Evolutionary conservation across 1,140 invertebrate species (phyloP).

Genomic region (Anastatus disparis): DNA sequence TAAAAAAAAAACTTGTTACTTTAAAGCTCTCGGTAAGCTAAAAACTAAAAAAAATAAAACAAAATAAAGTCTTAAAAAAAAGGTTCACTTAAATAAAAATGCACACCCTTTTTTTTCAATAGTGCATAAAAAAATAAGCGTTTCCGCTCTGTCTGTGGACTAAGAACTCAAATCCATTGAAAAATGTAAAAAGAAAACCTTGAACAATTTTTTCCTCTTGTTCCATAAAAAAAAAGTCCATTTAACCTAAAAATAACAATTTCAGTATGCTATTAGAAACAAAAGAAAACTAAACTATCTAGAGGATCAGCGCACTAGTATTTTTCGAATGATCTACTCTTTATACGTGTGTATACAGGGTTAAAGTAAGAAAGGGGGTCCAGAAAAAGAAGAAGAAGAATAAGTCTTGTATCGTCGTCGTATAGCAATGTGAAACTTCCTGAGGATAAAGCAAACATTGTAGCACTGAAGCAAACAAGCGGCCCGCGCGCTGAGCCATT

Average conservation of each 20-base stretch:
- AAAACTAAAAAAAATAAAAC: too few species aligned
- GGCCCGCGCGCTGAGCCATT: slow-evolving; percentile 36
- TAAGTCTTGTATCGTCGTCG: slow-evolving; percentile 15
- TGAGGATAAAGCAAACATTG: slow-evolving; percentile 45
- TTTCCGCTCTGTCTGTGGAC: neutral
- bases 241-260: slow-evolving; percentile 1
- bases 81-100: too few species aligned
- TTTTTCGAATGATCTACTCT: slow-evolving; percentile 16
- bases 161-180: slow-evolving; percentile 3
- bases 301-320: neutral
- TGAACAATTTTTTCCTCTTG: neutral
- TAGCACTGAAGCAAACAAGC: slow-evolving; percentile 15
- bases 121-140: slow-evolving; percentile 9
- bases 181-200: slow-evolving; percentile 5
- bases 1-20: too few species aligned
- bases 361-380: neutral
- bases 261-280: neutral
- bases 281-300: neutral
- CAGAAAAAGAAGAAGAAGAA: too few species aligned
- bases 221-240: neutral
- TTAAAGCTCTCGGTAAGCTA: too few species aligned
- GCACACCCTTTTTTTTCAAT: neutral
- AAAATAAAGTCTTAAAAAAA: too few species aligned
- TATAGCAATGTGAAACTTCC: slow-evolving; percentile 25
- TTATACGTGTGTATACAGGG: neutral